Evolutionary conservation across 30 jellyfish, hydroid and myxozoan species (phyloP).

Genomic region (Hydra vulgaris): DNA sequence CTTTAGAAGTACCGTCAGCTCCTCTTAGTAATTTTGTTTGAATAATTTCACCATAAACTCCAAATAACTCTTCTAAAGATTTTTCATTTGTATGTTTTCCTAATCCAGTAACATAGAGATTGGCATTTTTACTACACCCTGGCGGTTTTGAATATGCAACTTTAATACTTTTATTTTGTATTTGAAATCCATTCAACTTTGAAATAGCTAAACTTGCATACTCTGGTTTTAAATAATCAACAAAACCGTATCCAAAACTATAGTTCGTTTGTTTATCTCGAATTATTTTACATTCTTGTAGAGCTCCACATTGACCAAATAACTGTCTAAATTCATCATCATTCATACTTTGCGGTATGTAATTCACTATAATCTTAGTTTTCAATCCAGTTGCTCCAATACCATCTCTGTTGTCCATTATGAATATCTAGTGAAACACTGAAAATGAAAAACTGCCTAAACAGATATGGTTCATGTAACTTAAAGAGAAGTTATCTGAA

Average conservation of each 20-base stretch:
- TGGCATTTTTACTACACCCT: constrained; percentile 20
- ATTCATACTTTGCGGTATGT: constrained; percentile 19
- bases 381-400: constrained; percentile 24
- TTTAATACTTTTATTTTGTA: constrained; percentile 19
- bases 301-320: constrained; percentile 17
- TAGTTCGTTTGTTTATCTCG: constrained; percentile 19
- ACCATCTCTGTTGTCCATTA: constrained; percentile 24
- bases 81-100: constrained; percentile 11
- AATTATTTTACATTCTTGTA: constrained; percentile 1
- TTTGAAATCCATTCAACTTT: constrained; percentile 15
- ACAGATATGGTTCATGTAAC: too few species aligned
- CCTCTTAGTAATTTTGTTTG: constrained; percentile 16
- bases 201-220: constrained; percentile 15
- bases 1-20: constrained; percentile 8
- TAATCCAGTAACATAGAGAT: constrained; percentile 19
- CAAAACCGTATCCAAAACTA: constrained; percentile 31
- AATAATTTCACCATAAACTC: constrained; percentile 16
- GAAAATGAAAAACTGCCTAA: too few species aligned
- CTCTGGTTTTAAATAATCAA: constrained; percentile 25
- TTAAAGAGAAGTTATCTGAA: background rate
- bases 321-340: constrained; percentile 13
- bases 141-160: constrained; percentile 33
- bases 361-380: constrained; percentile 22
- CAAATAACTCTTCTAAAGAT: background rate
- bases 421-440: background rate